phyloP scores from a whole-genome alignment of 2,888 invertebrate genomes.

The Mesoligia furuncula region DNA sequence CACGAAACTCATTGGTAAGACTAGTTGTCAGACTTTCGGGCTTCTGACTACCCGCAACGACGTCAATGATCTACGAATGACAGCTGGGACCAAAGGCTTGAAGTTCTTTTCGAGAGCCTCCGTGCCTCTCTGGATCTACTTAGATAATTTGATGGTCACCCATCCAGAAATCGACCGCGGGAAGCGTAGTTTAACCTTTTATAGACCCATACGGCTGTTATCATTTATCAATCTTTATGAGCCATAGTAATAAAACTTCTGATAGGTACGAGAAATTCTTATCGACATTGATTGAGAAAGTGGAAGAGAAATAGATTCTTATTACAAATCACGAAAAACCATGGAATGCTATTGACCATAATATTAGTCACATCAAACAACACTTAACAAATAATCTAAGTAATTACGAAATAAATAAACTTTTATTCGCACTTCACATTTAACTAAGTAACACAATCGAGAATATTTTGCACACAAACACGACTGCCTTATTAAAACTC shows the following conservation, averaged over 20 bases:
- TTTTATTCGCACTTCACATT: constrained; percentile 45
- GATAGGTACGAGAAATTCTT: constrained; percentile 8
- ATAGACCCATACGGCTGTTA: neutral
- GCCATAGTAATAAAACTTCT: neutral
- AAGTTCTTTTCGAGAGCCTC: neutral
- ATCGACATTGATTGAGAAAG: neutral
- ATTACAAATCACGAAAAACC: neutral
- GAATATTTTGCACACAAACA: constrained; percentile 12
- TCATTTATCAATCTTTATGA: neutral
- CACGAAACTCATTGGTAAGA: neutral
- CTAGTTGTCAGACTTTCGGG: neutral
- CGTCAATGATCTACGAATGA: neutral
- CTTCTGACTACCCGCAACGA: neutral
- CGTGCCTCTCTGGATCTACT: neutral
- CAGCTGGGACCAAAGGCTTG: neutral
- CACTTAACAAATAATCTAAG: constrained; percentile 14
- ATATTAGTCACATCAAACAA: constrained; percentile 43
- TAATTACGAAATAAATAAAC: constrained; percentile 10
- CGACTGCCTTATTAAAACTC: constrained; percentile 25
- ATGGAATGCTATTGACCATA: neutral
- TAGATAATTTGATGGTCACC: neutral
- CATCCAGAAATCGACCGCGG: neutral
- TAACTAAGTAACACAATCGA: neutral
- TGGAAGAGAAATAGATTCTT: neutral
- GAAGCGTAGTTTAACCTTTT: neutral